Evolutionary conservation across 1,140 invertebrate genomes (phyloP), one percentile per base, ranked within the genome.

Genomic region (Eriosoma lanigerum): DNA sequence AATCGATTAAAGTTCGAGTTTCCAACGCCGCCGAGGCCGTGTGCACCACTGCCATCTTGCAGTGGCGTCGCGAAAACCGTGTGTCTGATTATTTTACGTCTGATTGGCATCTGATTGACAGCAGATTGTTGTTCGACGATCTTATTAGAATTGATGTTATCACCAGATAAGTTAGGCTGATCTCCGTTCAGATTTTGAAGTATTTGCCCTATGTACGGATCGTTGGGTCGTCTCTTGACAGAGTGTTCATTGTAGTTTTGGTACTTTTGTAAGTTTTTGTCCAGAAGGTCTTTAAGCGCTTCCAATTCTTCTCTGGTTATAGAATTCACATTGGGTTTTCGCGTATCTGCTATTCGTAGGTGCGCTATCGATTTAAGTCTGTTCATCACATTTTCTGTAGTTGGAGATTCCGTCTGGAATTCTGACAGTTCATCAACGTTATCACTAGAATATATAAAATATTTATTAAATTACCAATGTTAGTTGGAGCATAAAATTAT

Each of bases 171-270:
- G 15, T 48, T 38, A 38, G 32, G 64, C 0, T 13, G 13, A 17
- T 26, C 29, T 15, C 32, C 38, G 75, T 78, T 78, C 17, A 62
- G 21, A 3, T 60, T 48, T 1, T 78, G 21, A 8, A 78, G 9
- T 15, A 78, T 78, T n/a, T 78, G 75, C 5, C 75, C 75, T 26
- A 62, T 78, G 24, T 78, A 78, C 6, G 75, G 75, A 12, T 78
- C 75, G 10, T 29, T 78, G 0, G 56, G 75, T 2, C 75, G 52
- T 78, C 26, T 78, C 17, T 21, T 48, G 0, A 15, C 9, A 12
- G 75, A 19, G 38, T n/a, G 8, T 3, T 50, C 68, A 24, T 72
- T 21, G 21, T 44, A 58, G 12, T 76, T 60, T 19, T 76, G 73
- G 10, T 78, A 78, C 9, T 62, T 78, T 26, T 29, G 56, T 2